Percentiles rank a stretch among this genome's conserved stretches.
phyloP scores from a whole-genome alignment of 1,140 invertebrate genomes.

The Aphelenchoides avenae region DNA sequence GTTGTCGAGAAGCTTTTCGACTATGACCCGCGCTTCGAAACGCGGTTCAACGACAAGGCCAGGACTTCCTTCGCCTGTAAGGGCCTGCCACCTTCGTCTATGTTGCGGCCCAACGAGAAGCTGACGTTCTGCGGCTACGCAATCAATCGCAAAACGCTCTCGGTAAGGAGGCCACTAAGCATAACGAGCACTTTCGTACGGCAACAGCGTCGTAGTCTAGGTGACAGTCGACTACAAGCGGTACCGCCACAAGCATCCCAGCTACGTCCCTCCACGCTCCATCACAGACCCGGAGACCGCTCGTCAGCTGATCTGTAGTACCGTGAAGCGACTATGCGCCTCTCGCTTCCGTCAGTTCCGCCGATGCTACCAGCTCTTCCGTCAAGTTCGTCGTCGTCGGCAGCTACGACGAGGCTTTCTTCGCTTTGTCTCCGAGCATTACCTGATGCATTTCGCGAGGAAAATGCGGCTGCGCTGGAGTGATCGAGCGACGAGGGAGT shows the following conservation, averaged over 20 bases:
- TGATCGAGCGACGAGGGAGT: background rate
- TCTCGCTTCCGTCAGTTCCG: slow-evolving; percentile 6
- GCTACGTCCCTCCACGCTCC: slow-evolving; percentile 5
- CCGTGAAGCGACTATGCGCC: slow-evolving; percentile 21
- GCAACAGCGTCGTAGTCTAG: background rate
- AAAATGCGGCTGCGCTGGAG: slow-evolving; percentile 11
- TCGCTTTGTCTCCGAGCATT: slow-evolving; percentile 21
- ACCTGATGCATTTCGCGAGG: slow-evolving; percentile 10
- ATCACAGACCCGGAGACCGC: background rate
- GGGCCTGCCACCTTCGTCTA: background rate
- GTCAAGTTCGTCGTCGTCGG: slow-evolving; percentile 15
- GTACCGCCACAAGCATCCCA: slow-evolving; percentile 7
- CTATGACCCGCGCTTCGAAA: slow-evolving; percentile 5
- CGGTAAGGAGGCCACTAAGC: slow-evolving; percentile 3
- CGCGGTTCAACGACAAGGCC: background rate
- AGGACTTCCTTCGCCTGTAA: background rate
- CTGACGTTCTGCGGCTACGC: slow-evolving; percentile 24
- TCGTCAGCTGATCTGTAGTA: slow-evolving; percentile 6
- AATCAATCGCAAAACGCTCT: slow-evolving; percentile 19
- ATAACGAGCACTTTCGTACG: background rate
- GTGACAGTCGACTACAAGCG: slow-evolving; percentile 27
- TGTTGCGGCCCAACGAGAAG: slow-evolving; percentile 16
- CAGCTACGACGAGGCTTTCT: slow-evolving; percentile 19
- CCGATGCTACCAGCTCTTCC: slow-evolving; percentile 13
- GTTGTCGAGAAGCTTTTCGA: too few relatives aligned